A percentile compares a stretch with the other conserved stretches of the same genome.
Evolutionary conservation across 2,113 vertebrate genomes (phyloP).

Genomic region (Microtus ochrogaster): DNA sequence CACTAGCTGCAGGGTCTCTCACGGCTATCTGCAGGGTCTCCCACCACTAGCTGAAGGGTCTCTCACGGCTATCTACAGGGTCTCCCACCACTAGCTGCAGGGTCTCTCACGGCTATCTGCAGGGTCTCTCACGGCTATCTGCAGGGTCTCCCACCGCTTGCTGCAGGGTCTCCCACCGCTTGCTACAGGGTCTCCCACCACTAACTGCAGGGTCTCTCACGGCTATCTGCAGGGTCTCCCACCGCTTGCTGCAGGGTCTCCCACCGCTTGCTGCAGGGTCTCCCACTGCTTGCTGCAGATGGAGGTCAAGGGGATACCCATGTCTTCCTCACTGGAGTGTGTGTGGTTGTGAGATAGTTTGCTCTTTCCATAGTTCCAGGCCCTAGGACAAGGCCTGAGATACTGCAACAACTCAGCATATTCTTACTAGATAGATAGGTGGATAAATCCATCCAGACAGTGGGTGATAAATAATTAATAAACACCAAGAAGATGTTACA

Average conservation of each 20-base stretch:
- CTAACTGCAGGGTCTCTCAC: not conserved
- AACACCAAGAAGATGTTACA: slow-evolving; percentile 44
- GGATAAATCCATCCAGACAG: not conserved
- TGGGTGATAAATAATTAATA: slow-evolving; percentile 36
- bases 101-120: too few relatives aligned
- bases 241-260: not conserved
- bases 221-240: not conserved
- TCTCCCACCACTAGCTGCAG: not conserved
- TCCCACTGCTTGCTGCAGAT: not conserved
- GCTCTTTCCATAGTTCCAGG: not conserved
- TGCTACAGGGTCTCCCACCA: not conserved
- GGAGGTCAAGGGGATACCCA: not conserved
- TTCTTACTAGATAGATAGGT: slow-evolving; percentile 8
- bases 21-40: not conserved
- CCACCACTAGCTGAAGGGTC: not conserved
- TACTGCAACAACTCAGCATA: not conserved
- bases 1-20: not conserved
- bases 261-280: not conserved
- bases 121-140: not conserved
- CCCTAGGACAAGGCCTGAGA: slow-evolving; percentile 25
- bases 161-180: not conserved
- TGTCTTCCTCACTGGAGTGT: not conserved
- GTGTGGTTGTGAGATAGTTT: not conserved
- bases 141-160: not conserved
- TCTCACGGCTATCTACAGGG: not conserved